Evolutionary conservation across 2,113 vertebrate species (phyloP).

Genomic region (Pyxicephalus adspersus): DNA sequence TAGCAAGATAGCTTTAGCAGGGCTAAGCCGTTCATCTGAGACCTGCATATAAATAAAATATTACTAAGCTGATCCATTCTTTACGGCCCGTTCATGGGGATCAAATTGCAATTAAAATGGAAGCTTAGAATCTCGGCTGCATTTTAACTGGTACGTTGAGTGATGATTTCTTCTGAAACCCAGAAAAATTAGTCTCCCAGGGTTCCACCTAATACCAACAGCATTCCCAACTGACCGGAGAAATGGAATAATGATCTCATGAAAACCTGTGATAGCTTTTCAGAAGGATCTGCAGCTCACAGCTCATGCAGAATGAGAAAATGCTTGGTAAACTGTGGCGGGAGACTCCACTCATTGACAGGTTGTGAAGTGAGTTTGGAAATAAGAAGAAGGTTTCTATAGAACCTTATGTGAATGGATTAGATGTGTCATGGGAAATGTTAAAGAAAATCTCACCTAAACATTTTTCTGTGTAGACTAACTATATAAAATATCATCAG

Average conservation of each 20-base stretch:
- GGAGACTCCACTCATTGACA: not conserved
- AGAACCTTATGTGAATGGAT: too few species aligned
- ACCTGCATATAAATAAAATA: slow-evolving; percentile 29
- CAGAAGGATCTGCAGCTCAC: slow-evolving; percentile 9
- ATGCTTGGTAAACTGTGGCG: slow-evolving; percentile 9
- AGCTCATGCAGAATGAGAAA: not conserved
- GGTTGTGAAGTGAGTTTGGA: slow-evolving; percentile 10
- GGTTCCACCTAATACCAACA: slow-evolving; percentile 17
- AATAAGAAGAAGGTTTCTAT: slow-evolving; percentile 4
- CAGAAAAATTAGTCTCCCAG: slow-evolving; percentile 40
- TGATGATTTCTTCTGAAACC: slow-evolving; percentile 24
- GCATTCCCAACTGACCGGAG: slow-evolving; percentile 25
- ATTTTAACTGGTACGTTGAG: slow-evolving; percentile 37
- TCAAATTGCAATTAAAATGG: slow-evolving; percentile 55
- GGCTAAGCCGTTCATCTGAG: not conserved
- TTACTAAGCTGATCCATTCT: slow-evolving; percentile 13
- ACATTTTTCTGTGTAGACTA: too few species aligned
- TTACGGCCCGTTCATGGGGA: slow-evolving; percentile 48
- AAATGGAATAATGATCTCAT: slow-evolving; percentile 40
- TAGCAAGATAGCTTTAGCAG: slow-evolving; percentile 25
- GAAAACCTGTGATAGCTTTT: slow-evolving; percentile 34
- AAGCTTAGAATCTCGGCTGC: slow-evolving; percentile 31
- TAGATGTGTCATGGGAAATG: too few species aligned
- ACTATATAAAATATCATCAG: too few species aligned
- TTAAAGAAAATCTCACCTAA: too few species aligned